Percentiles rank a stretch among this genome's conserved stretches.
Evolutionary conservation across 2,888 invertebrate species (phyloP).

Genomic region (Diaperis boleti): DNA sequence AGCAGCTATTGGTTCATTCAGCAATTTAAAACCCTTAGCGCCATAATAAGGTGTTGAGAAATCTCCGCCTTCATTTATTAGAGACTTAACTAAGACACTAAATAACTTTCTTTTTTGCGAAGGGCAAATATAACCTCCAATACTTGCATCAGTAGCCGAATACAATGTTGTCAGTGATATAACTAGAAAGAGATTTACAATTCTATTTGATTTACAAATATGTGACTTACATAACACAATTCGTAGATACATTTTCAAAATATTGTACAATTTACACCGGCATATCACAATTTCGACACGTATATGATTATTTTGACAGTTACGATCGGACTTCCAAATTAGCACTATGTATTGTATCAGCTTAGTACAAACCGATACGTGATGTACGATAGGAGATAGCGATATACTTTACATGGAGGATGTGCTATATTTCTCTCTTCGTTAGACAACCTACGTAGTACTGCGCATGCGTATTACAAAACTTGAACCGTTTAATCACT

Average conservation of each 20-base stretch:
- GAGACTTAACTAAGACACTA: conserved; percentile 56
- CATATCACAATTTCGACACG: conserved; percentile 54
- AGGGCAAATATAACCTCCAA: conserved; percentile 61
- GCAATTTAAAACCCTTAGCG: conserved; percentile 76
- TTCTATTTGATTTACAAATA: neutral
- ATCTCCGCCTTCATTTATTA: conserved; percentile 67
- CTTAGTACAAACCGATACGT: no score
- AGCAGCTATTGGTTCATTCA: conserved; percentile 72
- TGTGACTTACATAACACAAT: conserved; percentile 45
- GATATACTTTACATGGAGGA: conserved; percentile 8
- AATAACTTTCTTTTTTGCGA: conserved; percentile 58
- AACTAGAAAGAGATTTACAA: conserved; percentile 29
- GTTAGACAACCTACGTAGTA: no score
- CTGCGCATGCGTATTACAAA: no score
- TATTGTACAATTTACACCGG: conserved; percentile 47
- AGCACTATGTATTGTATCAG: no score
- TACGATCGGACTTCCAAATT: no score
- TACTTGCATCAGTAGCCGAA: conserved; percentile 56
- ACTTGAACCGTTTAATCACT: no score
- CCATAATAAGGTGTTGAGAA: conserved; percentile 79
- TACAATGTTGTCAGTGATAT: conserved; percentile 37
- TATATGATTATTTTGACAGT: conserved; percentile 30
- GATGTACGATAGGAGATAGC: no score
- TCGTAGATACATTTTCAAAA: conserved; percentile 43
- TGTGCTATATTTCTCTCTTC: no score